A percentile compares a stretch with the other conserved stretches of the same genome.
phyloP scores from a whole-genome alignment of 2,113 vertebrate species.

The Turdus rufiventris region DNA sequence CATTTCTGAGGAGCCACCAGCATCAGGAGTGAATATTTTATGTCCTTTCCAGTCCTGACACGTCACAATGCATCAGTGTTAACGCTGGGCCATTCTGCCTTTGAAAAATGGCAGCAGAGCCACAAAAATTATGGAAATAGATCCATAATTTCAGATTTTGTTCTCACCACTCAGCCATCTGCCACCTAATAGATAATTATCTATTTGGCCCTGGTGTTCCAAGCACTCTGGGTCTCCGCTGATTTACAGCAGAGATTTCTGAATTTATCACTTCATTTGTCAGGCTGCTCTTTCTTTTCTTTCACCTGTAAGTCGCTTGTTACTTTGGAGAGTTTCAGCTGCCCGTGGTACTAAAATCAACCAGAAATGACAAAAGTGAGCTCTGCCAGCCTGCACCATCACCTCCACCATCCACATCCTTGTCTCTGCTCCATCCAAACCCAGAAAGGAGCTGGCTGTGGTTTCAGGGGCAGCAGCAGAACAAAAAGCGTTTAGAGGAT shows the following conservation, averaged over 20 bases:
- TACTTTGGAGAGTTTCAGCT: neutral
- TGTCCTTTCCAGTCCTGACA: neutral
- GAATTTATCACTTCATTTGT: neutral
- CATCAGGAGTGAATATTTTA: neutral
- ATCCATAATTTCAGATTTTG: neutral
- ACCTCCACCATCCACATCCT: neutral
- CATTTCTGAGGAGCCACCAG: neutral
- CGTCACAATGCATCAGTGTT: neutral
- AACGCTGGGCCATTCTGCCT: neutral
- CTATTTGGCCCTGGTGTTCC: neutral
- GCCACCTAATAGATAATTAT: conserved; percentile 20
- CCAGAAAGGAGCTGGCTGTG: neutral
- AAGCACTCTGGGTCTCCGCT: neutral
- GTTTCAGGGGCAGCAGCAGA: neutral
- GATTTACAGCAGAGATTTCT: neutral
- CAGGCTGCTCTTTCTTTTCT: neutral
- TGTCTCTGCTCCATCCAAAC: neutral
- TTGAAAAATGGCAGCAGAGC: conserved; percentile 1
- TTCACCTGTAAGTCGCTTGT: neutral
- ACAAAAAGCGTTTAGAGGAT: neutral
- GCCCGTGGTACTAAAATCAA: neutral
- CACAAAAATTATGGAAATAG: conserved; percentile 13
- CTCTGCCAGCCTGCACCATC: neutral
- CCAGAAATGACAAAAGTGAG: neutral
- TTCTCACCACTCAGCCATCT: neutral